Conservation (phyloP, 2,113 vertebrate genomes). For the Rhynchomys soricoides region DNA sequence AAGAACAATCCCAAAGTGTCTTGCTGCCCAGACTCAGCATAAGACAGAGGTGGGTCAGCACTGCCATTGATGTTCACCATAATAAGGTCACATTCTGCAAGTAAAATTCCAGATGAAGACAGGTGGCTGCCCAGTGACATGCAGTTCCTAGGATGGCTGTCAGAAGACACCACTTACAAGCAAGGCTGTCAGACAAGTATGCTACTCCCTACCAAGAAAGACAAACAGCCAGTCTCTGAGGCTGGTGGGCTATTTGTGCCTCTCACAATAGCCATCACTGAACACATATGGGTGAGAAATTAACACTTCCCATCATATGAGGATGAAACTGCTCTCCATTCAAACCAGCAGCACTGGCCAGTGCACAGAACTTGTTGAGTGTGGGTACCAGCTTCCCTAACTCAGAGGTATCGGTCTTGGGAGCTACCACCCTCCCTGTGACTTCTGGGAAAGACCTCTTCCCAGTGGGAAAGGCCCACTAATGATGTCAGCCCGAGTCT, state of each 20-base stretch:
- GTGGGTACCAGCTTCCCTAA: background rate
- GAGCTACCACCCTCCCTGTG: background rate
- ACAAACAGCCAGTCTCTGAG: background rate
- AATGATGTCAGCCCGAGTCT: background rate
- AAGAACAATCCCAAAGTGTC: background rate
- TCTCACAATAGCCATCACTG: background rate
- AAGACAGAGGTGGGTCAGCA: background rate
- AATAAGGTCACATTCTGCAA: constrained; percentile 17
- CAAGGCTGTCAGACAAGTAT: background rate
- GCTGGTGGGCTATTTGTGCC: background rate
- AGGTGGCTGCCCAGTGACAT: background rate
- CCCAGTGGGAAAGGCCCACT: background rate
- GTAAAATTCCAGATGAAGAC: background rate
- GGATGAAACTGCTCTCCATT: background rate
- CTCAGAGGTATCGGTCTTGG: background rate
- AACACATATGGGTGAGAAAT: background rate
- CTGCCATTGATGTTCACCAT: background rate
- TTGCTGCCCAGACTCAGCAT: background rate
- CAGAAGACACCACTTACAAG: background rate
- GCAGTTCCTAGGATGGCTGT: background rate
- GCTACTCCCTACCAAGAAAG: background rate
- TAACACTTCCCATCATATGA: background rate
- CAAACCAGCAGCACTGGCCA: background rate
- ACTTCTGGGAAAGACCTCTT: background rate
- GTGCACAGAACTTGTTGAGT: background rate